Base-by-base conservation (phyloP, 2,888 invertebrate genomes). In the Plagiodera versicolora region DNA sequence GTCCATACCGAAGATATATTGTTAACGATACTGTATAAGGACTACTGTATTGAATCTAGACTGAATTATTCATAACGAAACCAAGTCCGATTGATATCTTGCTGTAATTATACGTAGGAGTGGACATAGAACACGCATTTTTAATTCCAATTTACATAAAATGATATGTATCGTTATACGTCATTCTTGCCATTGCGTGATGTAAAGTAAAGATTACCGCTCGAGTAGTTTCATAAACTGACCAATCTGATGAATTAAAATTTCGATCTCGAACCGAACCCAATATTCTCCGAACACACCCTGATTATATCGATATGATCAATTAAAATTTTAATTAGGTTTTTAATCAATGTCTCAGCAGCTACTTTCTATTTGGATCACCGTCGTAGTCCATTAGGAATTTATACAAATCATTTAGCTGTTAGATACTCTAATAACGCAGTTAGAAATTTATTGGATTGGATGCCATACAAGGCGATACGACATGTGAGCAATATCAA, bases 291-390 rank as follows among this genome's bases (percentile, higher is more conserved):
- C 18, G 55, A 61, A 55, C 61, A 55, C 55, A 55, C 58, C 61
- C 58, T 50, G 54, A 61, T 51, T 30, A 51, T 58, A 52, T 24
- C 49, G 58, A 58, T 61, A 58, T 50, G 50, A 50, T 58, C 51
- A 50, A 61, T 58, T 55, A 50, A 61, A 58, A 61, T 50, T 58
- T 58, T 61, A 58, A 61, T 61, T 61, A 55, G 35, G 24, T 58
- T 39, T 46, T 53, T 11, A 44, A 44, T 53, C 53, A 53, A 24
- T 3, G 39, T 39, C 14, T 11, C 14, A 14, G 39, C 14, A 39
- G 39, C 39, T 39, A 39, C 39, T 39, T 39, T 39, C 39, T 39
- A 39, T 39, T 39, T 39, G 14, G 39, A n/a, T 39, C 39, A 39
- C 39, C 14, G 32, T 32, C 32, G 3, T 32, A 10, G 2, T 2